Percentiles rank a stretch among this genome's conserved stretches.
phyloP scores from a whole-genome alignment of 2,113 vertebrate genomes.

The Eurystomus gularis region DNA sequence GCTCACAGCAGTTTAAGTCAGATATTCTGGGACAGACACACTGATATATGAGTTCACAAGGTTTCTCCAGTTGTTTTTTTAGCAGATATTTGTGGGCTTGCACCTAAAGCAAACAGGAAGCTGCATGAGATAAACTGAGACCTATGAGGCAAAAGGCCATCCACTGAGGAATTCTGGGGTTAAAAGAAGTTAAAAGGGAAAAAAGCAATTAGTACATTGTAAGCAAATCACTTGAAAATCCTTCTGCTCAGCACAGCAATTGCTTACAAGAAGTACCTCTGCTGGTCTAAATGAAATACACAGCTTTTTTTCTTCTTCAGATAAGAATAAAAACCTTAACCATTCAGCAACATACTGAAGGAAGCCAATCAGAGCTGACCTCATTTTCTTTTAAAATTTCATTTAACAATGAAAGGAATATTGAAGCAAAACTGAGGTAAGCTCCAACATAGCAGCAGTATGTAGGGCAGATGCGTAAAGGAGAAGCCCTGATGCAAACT shows the following conservation, averaged over 20 bases:
- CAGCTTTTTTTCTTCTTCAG: not conserved
- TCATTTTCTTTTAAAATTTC: not conserved
- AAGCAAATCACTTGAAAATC: not conserved
- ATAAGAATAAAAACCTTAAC: not conserved
- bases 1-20: not conserved
- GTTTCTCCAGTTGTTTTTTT: not conserved
- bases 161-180: not conserved
- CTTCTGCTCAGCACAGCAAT: not conserved
- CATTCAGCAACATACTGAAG: not conserved
- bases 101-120: not conserved
- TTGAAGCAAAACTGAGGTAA: not conserved
- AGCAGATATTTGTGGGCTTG: not conserved
- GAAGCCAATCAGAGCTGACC: not conserved
- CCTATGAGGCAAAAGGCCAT: not conserved
- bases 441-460: not conserved
- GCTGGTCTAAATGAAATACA: not conserved
- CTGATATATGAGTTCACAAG: not conserved
- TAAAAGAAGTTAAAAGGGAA: not conserved
- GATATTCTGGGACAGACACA: not conserved
- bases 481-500: not conserved
- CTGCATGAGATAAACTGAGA: not conserved
- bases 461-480: not conserved
- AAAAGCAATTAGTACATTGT: not conserved
- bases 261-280: not conserved
- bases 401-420: not conserved